Evolutionary conservation across 2,888 invertebrate species (phyloP), one percentile per base, ranked within the genome.

Genomic region (Rhamphomyia laevipes): DNA sequence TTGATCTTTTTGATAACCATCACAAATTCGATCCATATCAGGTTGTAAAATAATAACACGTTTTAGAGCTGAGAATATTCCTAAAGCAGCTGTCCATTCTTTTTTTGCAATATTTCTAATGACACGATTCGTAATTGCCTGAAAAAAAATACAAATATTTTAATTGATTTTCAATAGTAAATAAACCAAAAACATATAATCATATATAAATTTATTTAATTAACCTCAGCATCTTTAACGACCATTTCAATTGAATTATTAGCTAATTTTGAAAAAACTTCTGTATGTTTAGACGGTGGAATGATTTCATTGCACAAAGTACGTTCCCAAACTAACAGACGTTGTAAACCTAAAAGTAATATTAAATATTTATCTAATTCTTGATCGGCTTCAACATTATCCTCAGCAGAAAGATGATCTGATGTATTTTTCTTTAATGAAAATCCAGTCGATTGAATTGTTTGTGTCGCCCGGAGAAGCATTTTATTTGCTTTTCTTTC

Each of bases 261-360:
- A 10, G 93, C 83, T 53, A 94, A 81, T 40, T 81, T 80, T 56
- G 88, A 85, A 63, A 94, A 86, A 9, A 93, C 85, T 57, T 84
- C 80, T 30, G 86, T 83, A 63, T 90, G 84, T 57, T 87, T 81
- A 40, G 84, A 81, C 53, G 81, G 71, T 10, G 91, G 88, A 61
- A 95, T 83, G 10, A 95, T 84, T 31, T 86, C 88, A 45, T 83
- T 79, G 76, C 94, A 84, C 31, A 87, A 70, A 45, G 82, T 77
- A 55, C 87, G 81, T 69, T 96, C 95, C 67, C 86, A 84, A 59
- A 92, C 86, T 76, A 94, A 87, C 16, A 95, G 73, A 50, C 87
- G 82, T 53, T 87, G 84, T 51, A 93, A 73, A 1, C 86, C 89
- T 31, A 88, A 82, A 5, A 93, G 81, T 60, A 88, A 77, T 41